Evolutionary conservation across 1,140 invertebrate species (phyloP), one percentile per base, ranked within the genome.

Genomic region (Hetaerina americana): DNA sequence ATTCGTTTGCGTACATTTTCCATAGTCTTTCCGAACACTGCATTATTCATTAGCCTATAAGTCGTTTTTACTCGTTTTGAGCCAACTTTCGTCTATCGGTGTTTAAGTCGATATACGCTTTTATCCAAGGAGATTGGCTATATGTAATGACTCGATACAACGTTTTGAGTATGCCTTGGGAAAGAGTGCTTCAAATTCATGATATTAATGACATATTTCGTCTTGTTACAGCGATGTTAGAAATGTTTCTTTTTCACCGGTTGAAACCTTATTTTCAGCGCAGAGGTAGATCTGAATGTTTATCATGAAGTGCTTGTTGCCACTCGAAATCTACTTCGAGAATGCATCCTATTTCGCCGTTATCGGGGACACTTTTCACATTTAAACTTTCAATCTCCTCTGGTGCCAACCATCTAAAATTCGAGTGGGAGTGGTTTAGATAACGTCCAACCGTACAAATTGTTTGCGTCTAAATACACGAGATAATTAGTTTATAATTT

Each of bases 371-470:
- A n/a, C n/a, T n/a, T n/a, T n/a, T n/a, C n/a, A n/a, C n/a, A n/a
- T n/a, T n/a, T n/a, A n/a, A n/a, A n/a, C n/a, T 74, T 29, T 66
- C 73, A 69, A 29, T 75, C 71, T 40, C 31, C 31, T 40, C 31
- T 6, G 31, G 18, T 6, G 31, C 6, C 6, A 40, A 18, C 31
- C 31, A 40, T 40, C 31, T 40, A 18, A 40, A 40, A 40, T 40
- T 40, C 6, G 31, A 8, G 18, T 40, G 31, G 31, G 18, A 40
- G 31, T 18, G 31, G 31, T 40, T 18, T 40, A 40, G 18, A 68
- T 26, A 74, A 71, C 6, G 74, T 73, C 68, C 68, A 73, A 22
- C 75, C 76, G 72, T 77, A 76, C 49, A 77, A 70, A 72, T 77
- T 77, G 70, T 74, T 40, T 40, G 31, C 31, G 31, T 40, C 31